Evolutionary conservation across 2,113 vertebrate species (phyloP), one percentile per base, ranked within the genome.

Genomic region (Neolamprologus kungweensis): DNA sequence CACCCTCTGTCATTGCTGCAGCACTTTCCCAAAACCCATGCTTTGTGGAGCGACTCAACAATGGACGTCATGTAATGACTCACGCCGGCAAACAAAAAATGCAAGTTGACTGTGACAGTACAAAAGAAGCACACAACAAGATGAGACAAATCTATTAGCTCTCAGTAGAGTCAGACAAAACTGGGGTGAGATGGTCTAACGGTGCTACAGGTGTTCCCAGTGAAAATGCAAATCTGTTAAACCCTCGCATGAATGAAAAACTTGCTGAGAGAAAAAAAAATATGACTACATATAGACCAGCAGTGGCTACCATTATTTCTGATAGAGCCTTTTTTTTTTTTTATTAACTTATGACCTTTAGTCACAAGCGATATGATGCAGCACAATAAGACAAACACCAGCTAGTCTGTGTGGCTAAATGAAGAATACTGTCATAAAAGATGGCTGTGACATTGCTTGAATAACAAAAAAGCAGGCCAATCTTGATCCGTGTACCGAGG

Each of bases 61-160:
- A 93, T 93, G 84, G 78, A 86, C 71, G 78, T 78, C 45, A 78
- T 47, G 63, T 60, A 90, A 89, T 95, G 95, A 95, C 86, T 95
- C 95, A 95, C 40, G 28, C 23, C 75, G 58, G 53, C 14, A 80
- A 92, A 92, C 93, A 94, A 93, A 85, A 81, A 75, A 85, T 71
- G 83, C 75, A 90, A 93, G 92, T 90, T 90, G 90, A 88, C 85
- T 87, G 53, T 87, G 87, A 93, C 71, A 71, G 85, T 73, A 91
- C 83, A 83, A 92, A 88, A 84, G 83, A 84, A 35, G 50, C 78
- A 89, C 80, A 95, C 86, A 91, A 90, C 83, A 79, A 83, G 35
- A 89, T 81, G 75, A 82, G 91, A 93, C 84, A 65, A 87, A 93
- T 92, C 63, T 80, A 92, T 92, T 45, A 85, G 83, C 90, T 89